Conservation (phyloP, 2,888 invertebrate species). For the Stenolophus ochropezus region DNA sequence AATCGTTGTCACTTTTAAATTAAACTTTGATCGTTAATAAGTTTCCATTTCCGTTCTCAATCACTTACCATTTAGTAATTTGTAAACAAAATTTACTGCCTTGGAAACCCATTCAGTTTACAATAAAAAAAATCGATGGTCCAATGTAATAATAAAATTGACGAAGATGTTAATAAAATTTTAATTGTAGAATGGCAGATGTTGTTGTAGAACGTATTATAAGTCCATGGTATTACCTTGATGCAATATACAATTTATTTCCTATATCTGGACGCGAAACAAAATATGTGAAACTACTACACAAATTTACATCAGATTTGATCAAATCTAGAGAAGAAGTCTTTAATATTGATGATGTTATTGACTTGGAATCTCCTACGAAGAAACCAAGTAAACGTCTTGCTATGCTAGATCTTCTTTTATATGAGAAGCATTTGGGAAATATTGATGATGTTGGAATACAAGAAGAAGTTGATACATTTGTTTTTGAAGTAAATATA, state of each 20-base stretch:
- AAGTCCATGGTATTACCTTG: not conserved
- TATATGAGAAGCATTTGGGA: conserved; percentile 17
- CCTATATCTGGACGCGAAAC: not conserved
- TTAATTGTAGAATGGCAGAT: not conserved
- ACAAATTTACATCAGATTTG: not conserved
- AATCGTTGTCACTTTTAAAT: too few relatives aligned
- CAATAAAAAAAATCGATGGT: too few relatives aligned
- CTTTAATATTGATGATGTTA: not conserved
- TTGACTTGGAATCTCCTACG: not conserved
- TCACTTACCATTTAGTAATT: too few relatives aligned
- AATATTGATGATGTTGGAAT: conserved; percentile 45
- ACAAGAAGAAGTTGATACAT: conserved; percentile 49
- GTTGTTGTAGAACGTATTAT: not conserved
- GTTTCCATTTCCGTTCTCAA: too few relatives aligned
- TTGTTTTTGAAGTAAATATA: conserved; percentile 47
- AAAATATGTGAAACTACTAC: conserved; percentile 5
- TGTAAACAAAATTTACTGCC: too few relatives aligned
- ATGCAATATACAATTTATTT: not conserved
- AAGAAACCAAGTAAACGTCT: conserved; percentile 27
- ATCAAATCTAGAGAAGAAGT: conserved; percentile 53
- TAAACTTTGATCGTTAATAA: too few relatives aligned
- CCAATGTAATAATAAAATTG: too few relatives aligned
- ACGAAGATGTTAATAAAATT: too few relatives aligned
- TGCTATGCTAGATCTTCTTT: conserved; percentile 45
- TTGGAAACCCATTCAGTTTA: too few relatives aligned